These are phyloP conservation scores for Microctonus aethiopoides DNA, from an alignment of 2,888 invertebrate species.

Conservation along the genomic window DNA sequence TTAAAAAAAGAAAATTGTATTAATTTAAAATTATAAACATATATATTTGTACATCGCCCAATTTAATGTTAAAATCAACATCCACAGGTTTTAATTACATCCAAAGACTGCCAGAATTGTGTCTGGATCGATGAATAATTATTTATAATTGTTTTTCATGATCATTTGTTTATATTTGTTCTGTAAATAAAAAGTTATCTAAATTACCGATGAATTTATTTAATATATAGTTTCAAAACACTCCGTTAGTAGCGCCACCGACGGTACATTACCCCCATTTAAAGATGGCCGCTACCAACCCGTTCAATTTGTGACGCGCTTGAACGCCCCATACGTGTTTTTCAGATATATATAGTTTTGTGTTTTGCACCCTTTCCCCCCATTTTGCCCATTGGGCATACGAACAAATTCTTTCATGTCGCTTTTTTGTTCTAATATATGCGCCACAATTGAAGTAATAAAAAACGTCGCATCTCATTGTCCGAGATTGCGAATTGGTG, in stretches of 20 bases:
- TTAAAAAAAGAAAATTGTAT: too few relatives aligned
- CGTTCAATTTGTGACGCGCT: conserved; percentile 44
- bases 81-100: too few relatives aligned
- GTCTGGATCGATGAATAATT: too few relatives aligned
- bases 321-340: conserved; percentile 38
- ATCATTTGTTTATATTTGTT: too few relatives aligned
- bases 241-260: neutral
- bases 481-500: conserved; percentile 35
- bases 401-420: conserved; percentile 40
- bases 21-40: too few relatives aligned
- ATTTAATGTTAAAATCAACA: too few relatives aligned
- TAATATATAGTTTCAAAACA: neutral
- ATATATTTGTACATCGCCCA: too few relatives aligned
- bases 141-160: too few relatives aligned
- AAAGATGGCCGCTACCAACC: conserved; percentile 42
- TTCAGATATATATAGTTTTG: conserved; percentile 39
- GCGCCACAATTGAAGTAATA: conserved; percentile 30
- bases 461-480: conserved; percentile 30
- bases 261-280: conserved; percentile 18
- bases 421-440: conserved; percentile 38
- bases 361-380: conserved; percentile 40
- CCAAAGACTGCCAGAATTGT: too few relatives aligned
- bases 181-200: too few relatives aligned
- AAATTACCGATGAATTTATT: neutral
- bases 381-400: conserved; percentile 38